Conservation (phyloP, 1,140 invertebrate species). For the Drosophila funebris region DNA sequence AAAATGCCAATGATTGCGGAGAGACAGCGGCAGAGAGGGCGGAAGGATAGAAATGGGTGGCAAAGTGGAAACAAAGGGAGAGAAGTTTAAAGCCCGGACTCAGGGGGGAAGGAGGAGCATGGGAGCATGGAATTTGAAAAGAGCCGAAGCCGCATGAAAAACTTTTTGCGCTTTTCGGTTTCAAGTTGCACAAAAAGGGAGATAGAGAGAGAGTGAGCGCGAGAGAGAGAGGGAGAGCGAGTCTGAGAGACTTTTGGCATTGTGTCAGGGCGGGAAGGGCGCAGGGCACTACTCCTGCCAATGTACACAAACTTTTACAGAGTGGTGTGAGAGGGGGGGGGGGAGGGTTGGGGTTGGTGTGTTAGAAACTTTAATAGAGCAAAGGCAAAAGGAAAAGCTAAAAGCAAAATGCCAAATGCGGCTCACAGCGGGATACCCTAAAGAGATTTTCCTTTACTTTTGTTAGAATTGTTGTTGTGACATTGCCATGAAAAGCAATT, state of each 20-base stretch:
- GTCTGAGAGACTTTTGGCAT: slow-evolving; percentile 1
- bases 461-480: slow-evolving; percentile 40
- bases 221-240: not conserved
- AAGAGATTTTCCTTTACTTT: slow-evolving; percentile 33
- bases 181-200: slow-evolving; percentile 26
- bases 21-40: not conserved
- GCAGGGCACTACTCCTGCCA: too few relatives aligned
- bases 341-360: not conserved
- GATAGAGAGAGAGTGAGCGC: not conserved
- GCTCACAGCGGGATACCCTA: slow-evolving; percentile 29
- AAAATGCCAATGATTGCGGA: slow-evolving; percentile 50
- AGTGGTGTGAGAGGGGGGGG: too few relatives aligned
- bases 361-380: slow-evolving; percentile 46
- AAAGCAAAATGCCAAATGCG: slow-evolving; percentile 30
- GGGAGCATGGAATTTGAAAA: slow-evolving; percentile 40
- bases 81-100: not conserved
- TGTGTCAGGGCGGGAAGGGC: not conserved
- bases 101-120: not conserved
- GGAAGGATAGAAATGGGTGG: not conserved
- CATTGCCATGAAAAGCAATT: slow-evolving; percentile 54
- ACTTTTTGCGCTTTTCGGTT: slow-evolving; percentile 54
- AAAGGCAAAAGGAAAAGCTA: slow-evolving; percentile 14
- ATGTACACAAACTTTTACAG: slow-evolving; percentile 27
- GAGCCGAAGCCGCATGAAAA: slow-evolving; percentile 51
- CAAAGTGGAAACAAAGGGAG: slow-evolving; percentile 5